Base-by-base conservation (phyloP, 2,113 vertebrate genomes). In the Pontoporia blainvillei region DNA sequence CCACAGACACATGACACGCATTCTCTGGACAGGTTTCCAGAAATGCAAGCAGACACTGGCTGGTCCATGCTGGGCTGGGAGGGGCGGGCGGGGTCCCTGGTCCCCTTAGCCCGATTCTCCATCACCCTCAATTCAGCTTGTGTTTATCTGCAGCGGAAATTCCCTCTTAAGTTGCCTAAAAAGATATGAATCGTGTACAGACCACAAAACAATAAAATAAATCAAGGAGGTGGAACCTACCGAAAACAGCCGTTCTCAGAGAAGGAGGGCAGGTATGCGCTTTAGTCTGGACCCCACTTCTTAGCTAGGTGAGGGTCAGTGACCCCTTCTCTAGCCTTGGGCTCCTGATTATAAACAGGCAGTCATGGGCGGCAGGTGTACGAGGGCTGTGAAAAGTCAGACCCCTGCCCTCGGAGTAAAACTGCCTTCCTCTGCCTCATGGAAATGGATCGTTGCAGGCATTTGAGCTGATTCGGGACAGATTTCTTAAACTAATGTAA, bases 21-120 rank as follows among this genome's bases (percentile, higher is more conserved):
- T 96, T 96, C 94, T 82, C 73, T 41, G 34, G 21, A 44, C n/a
- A 71, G 6, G 5, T 69, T 87, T 96, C 61, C 96, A 76, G 90
- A 64, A 78, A 89, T 73, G 13, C 57, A 49, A n/a, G 61, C 5
- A 3, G 29, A 44, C 25, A 6, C 6, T 1, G 7, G 29, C 17
- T n/a, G 67, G 46, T 54, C 23, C 46, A 21, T 1, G 31, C 29
- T 79, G 25, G 86, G 20, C 54, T 59, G 2, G 69, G 61, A 44
- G 31, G 69, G 31, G 2, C 0, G 6, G 41, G 15, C 4, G 14
- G 41, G 27, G 25, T 36, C 8, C 9, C 14, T 4, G n/a, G 13
- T 20, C 3, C 52, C 34, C 2, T 62, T 39, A 25, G 25, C 15
- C 31, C 34, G 17, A 78, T 46, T 79, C 34, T 49, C n/a, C 12